Percentiles rank a stretch among this genome's conserved stretches.
Conservation (phyloP, 2,797 vertebrate genomes). For the Odontamblyopus rebecca region DNA sequence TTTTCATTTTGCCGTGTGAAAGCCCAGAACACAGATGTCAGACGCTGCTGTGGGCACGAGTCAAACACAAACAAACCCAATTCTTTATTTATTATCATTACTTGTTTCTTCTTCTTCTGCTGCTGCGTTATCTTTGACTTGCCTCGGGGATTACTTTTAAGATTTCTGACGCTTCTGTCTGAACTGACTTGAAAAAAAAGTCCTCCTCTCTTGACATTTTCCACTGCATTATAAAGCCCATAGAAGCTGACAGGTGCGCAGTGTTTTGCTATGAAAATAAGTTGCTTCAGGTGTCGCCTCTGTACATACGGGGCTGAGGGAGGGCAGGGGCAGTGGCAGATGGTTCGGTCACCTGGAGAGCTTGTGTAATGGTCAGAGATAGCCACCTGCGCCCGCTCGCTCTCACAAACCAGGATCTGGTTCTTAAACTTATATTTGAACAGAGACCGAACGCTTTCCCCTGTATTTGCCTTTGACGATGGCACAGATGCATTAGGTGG, state of each 20-base stretch:
- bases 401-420: conserved; percentile 33
- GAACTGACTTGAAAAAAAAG: not conserved
- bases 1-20: conserved; percentile 27
- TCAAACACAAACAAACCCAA: conserved; percentile 24
- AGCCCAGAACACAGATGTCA: conserved; percentile 53
- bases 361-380: conserved; percentile 54
- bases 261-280: conserved; percentile 13
- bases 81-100: conserved; percentile 53
- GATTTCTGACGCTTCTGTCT: conserved; percentile 34
- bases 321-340: conserved; percentile 50
- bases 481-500: conserved; percentile 24
- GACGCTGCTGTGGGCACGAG: conserved; percentile 31
- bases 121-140: conserved; percentile 30
- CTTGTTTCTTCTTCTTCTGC: conserved; percentile 46
- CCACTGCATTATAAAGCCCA: conserved; percentile 1
- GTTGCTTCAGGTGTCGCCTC: conserved; percentile 38
- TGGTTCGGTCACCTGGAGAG: conserved; percentile 69
- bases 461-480: conserved; percentile 41
- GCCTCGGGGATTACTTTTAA: conserved; percentile 26
- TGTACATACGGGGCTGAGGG: conserved; percentile 45
- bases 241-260: not conserved
- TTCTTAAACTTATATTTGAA: conserved; percentile 25
- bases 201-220: not conserved
- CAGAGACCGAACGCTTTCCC: conserved; percentile 24
- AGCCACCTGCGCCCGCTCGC: conserved; percentile 62